Conservation (phyloP, 2,113 vertebrate species). For the Rhombomys opimus region DNA sequence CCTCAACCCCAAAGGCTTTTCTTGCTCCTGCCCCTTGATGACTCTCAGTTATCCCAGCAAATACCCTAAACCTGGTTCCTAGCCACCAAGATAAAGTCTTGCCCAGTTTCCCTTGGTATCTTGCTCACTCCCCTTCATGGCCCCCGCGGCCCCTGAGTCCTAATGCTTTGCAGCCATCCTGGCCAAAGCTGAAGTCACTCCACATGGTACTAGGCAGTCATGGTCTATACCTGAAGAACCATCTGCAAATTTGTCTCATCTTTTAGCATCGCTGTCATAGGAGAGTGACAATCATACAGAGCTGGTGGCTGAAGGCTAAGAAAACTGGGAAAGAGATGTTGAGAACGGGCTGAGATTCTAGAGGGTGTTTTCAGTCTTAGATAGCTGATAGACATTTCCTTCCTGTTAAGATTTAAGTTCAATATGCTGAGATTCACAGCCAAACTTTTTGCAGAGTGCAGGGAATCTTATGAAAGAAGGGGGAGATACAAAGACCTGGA, state of each 20-base stretch:
- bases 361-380: neutral
- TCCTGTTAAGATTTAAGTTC: neutral
- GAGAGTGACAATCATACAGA: neutral
- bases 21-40: neutral
- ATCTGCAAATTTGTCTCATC: neutral
- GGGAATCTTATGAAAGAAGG: no score
- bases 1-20: neutral
- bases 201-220: rapidly evolving
- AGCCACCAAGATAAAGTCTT: neutral
- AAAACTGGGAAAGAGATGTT: neutral
- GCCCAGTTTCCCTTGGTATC: no score
- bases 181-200: neutral
- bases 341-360: neutral
- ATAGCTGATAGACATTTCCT: neutral
- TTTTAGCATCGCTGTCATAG: rapidly evolving
- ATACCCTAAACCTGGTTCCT: neutral
- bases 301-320: no score
- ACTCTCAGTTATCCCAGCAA: neutral
- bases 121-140: neutral
- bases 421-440: no score
- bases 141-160: neutral
- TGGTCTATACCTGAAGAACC: neutral
- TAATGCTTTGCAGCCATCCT: neutral
- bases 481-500: no score
- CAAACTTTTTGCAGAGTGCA: no score